Base-by-base conservation (phyloP, 1,140 invertebrate genomes). In the Calliphora vicina region DNA sequence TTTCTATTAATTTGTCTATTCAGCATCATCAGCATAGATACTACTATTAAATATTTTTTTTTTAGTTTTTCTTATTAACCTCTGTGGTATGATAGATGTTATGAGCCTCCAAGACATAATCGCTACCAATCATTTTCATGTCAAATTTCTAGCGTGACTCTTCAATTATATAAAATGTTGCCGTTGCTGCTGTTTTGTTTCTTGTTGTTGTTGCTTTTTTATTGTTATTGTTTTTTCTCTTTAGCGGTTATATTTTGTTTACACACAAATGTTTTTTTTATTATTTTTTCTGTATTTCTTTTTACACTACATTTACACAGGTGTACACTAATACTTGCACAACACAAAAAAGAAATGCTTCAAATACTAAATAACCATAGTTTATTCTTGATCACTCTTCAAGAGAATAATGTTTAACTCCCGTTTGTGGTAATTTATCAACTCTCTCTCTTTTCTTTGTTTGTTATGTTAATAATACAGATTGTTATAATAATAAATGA, bases 81-180 rank as follows among this genome's bases (percentile, higher is more conserved):
- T 96, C 95, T 83, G 96, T 96, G 29, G 96, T 97, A 88, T 98
- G 96, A 87, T 95, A 97, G 67, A 98, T 95, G 90, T 96, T 97
- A 83, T 94, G 94, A 81, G 98, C 92, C 90, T 98, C 97, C 86
- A 98, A 91, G 27, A 96, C 93, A 89, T 97, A 97, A 87, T 97
- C 96, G 86, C 93, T 94, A 26, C 94, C 93, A 80, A 95, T 94
- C 95, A 96, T 96, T 90, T 89, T 90, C 87, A 90, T 90, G 85
- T 50, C 82, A 83, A 35, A 61, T 57, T 74, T 29, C 12, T 76
- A 73, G 27, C 83, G 17, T 80, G 43, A 57, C 71, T 45, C 42
- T 80, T 57, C 29, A 74, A 17, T 83, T 25, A 12, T 9, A 78
- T 78, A 76, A 76, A 29, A 35, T 72, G 42, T 82, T 73, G 35